Evolutionary conservation across 2,888 invertebrate species (phyloP).

Genomic region (Pseudeuparius sepicola): DNA sequence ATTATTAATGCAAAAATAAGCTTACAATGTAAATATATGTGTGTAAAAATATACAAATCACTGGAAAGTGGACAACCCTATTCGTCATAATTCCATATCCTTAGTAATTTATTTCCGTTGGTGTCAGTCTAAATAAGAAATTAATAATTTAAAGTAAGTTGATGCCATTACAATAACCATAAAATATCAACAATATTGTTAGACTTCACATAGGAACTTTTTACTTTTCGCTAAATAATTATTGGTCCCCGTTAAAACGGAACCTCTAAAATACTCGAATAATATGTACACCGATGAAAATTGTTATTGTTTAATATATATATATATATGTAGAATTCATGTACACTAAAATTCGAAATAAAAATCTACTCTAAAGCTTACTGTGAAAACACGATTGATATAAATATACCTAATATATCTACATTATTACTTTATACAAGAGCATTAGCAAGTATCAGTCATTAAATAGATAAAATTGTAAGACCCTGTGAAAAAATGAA

Average conservation of each 20-base stretch:
- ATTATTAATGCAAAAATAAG: constrained; percentile 6
- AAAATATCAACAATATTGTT: too few species aligned
- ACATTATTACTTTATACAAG: constrained; percentile 5
- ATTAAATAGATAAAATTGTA: constrained; percentile 38
- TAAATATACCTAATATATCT: constrained; percentile 6
- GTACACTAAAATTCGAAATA: constrained; percentile 4
- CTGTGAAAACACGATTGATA: too few species aligned
- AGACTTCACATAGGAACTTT: too few species aligned
- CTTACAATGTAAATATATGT: constrained; percentile 27
- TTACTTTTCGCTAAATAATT: too few species aligned
- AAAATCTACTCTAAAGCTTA: too few species aligned
- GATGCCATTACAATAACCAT: background rate
- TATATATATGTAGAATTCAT: constrained; percentile 4
- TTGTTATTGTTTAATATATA: too few species aligned
- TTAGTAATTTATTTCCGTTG: constrained; percentile 8
- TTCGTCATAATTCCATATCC: constrained; percentile 27
- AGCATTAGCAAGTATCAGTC: constrained; percentile 34
- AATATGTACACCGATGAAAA: too few species aligned
- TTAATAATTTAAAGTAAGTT: too few species aligned
- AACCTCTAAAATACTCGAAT: too few species aligned
- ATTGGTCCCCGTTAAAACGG: too few species aligned
- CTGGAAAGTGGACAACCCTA: constrained; percentile 30
- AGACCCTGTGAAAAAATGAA: constrained; percentile 41
- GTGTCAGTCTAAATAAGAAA: too few species aligned
- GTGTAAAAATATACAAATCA: constrained; percentile 24